These are phyloP conservation scores for Elysia crispata DNA, from an alignment of 2,888 invertebrate species.

Conservation along the genomic window DNA sequence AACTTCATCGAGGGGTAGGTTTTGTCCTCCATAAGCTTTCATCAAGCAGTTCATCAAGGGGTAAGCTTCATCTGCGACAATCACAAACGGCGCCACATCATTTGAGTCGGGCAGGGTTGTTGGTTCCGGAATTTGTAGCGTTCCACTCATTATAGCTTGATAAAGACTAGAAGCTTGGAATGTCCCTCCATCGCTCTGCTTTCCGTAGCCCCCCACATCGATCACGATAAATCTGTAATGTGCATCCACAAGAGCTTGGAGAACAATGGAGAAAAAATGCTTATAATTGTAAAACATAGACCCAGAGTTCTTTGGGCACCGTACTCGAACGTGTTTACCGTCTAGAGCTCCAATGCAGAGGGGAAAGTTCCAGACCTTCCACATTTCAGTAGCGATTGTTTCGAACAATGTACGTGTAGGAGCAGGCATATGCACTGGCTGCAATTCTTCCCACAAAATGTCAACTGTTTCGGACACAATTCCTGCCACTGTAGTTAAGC, in stretches of 20 bases:
- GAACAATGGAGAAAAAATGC: neutral
- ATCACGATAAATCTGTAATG: slow-evolving; percentile 31
- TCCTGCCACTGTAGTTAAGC: neutral
- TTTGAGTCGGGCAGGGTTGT: slow-evolving; percentile 20
- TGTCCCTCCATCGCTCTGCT: slow-evolving; percentile 36
- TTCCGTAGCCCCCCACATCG: slow-evolving; percentile 30
- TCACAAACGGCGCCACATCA: slow-evolving; percentile 2
- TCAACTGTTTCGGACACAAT: slow-evolving; percentile 3
- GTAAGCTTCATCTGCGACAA: slow-evolving; percentile 27
- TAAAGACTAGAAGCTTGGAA: slow-evolving; percentile 29
- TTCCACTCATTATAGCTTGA: slow-evolving; percentile 15
- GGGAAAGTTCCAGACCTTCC: neutral
- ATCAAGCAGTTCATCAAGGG: slow-evolving; percentile 3
- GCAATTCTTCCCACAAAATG: slow-evolving; percentile 11
- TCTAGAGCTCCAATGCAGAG: neutral
- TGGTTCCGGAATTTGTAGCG: slow-evolving; percentile 9
- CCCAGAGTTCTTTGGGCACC: neutral
- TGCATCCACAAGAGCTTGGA: slow-evolving; percentile 18
- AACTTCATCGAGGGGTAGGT: too few relatives aligned
- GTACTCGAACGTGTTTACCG: slow-evolving; percentile 6
- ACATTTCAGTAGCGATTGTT: neutral
- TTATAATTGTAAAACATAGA: slow-evolving; percentile 10
- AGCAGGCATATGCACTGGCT: neutral
- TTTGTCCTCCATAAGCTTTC: slow-evolving; percentile 26
- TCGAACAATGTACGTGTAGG: neutral